These are phyloP conservation scores for Rousettus madagascariensis DNA, from an alignment of 2,797 vertebrate genomes.

Conservation along the genomic window DNA sequence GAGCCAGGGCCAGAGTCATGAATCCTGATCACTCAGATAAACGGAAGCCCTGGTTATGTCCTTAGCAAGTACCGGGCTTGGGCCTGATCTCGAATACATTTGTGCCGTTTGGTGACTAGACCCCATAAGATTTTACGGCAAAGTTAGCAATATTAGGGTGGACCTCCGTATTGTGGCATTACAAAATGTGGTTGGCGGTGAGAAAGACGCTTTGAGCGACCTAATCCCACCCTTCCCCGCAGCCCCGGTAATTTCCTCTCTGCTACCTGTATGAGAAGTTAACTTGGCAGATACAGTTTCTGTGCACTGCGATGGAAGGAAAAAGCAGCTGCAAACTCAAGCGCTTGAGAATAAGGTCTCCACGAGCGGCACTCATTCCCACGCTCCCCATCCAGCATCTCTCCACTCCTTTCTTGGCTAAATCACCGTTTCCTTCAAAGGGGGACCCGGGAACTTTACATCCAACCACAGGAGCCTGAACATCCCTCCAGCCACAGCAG, in stretches of 20 bases:
- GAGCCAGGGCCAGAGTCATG: background rate
- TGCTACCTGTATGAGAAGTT: background rate
- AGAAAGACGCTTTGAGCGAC: background rate
- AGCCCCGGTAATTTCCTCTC: rapidly evolving
- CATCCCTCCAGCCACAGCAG: background rate
- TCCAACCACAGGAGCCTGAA: background rate
- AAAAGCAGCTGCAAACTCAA: background rate
- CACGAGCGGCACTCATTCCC: rapidly evolving
- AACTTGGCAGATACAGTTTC: background rate
- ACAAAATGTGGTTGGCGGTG: background rate
- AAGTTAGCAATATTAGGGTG: background rate
- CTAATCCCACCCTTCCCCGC: background rate
- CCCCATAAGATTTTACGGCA: background rate
- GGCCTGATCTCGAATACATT: background rate
- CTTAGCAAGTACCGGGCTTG: background rate
- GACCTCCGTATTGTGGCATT: background rate
- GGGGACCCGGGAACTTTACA: background rate
- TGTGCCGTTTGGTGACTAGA: background rate
- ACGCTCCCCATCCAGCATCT: rapidly evolving
- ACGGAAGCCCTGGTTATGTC: background rate
- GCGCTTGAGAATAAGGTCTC: background rate
- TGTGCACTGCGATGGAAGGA: rapidly evolving
- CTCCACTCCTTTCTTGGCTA: background rate
- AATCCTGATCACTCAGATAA: background rate
- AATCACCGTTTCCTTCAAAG: background rate